Percentiles rank a stretch among this genome's conserved stretches.
Evolutionary conservation across 1,140 invertebrate genomes (phyloP).

Genomic region (Bicyclus anynana): DNA sequence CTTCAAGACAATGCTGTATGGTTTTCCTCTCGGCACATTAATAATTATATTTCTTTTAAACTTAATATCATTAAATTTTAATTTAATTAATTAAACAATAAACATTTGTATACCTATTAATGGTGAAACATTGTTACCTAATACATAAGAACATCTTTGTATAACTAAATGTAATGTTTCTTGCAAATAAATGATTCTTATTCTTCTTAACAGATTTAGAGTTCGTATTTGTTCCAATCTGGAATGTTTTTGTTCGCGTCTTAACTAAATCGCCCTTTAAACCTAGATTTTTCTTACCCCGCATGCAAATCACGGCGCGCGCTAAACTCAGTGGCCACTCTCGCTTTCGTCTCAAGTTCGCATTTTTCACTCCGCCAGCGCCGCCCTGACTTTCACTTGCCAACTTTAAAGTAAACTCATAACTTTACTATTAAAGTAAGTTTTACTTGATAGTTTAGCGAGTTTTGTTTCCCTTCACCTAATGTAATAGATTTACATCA

Average conservation of each 20-base stretch:
- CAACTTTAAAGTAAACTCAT: slow-evolving; percentile 53
- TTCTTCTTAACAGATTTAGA: too few species aligned
- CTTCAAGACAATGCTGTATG: too few species aligned
- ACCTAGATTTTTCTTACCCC: slow-evolving; percentile 12
- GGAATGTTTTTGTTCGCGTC: not conserved
- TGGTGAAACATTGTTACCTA: too few species aligned
- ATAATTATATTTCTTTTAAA: too few species aligned
- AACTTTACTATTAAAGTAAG: slow-evolving; percentile 9
- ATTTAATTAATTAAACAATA: too few species aligned
- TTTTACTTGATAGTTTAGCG: not conserved
- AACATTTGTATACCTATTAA: too few species aligned
- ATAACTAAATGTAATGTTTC: too few species aligned
- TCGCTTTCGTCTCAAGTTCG: slow-evolving; percentile 51
- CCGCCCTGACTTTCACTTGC: slow-evolving; percentile 46
- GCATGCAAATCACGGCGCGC: slow-evolving; percentile 30
- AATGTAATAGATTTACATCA: too few species aligned
- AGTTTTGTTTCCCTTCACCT: not conserved
- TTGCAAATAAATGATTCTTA: too few species aligned
- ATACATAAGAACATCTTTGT: too few species aligned
- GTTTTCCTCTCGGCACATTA: too few species aligned
- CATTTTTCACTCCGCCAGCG: slow-evolving; percentile 62
- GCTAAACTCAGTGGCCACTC: slow-evolving; percentile 45
- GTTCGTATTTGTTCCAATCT: not conserved
- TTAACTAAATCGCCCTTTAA: slow-evolving; percentile 1
- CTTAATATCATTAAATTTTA: too few species aligned